Evolutionary conservation across 2,888 invertebrate genomes (phyloP), one percentile per base, ranked within the genome.

Genomic region (Sesia apiformis): DNA sequence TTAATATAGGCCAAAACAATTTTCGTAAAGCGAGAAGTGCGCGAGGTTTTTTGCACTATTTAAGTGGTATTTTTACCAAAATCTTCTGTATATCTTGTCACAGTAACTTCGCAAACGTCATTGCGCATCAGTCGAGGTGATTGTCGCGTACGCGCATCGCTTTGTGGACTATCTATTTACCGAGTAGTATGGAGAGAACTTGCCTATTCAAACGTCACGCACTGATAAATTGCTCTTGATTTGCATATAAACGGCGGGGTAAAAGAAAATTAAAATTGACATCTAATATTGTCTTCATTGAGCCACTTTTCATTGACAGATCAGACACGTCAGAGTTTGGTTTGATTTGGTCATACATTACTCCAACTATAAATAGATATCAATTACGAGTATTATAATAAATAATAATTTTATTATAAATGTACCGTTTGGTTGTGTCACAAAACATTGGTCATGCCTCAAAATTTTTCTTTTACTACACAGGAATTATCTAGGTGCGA

Each of bases 181-280:
- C 39, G 3, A 40, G 52, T 52, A 40, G 70, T 68, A 70, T 67
- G 72, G 70, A 76, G 75, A 76, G 69, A 74, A 64, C 61, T 60
- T 63, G 66, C 69, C 81, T 75, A 86, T 86, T 86, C 78, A 86
- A 75, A 79, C 70, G 86, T 85, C 85, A 58, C 61, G 59, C 64
- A 62, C 74, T 85, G 85, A 85, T 86, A 86, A 86, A 86, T 85
- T 86, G 78, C 69, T 63, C 68, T 59, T 68, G 65, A 84, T 85
- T 83, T 81, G 80, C 84, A 84, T 84, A 80, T 83, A 83, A 81
- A 84, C 78, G 23, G 23, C 23, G 78, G 23, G 57, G 59, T 63
- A 64, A 73, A 77, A 78, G 72, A 69, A 74, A 77, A 75, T 73
- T 71, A 74, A 50, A 72, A 63, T 61, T 62, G 63, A 65, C 62